These are phyloP conservation scores for Sesamia nonagrioides DNA, from an alignment of 1,140 invertebrate genomes.

Conservation along the genomic window DNA sequence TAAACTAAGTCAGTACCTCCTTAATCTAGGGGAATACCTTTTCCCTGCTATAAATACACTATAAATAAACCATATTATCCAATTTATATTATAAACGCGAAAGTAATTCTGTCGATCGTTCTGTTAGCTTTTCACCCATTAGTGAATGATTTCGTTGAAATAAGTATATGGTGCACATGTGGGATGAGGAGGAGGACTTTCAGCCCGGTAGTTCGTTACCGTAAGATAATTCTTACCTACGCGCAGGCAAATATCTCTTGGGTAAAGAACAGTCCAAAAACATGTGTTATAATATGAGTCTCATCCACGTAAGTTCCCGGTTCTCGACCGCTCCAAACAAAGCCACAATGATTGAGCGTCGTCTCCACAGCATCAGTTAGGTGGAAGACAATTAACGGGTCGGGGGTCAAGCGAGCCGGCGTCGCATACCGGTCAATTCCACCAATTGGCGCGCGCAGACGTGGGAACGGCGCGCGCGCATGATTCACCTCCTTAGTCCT, in stretches of 20 bases:
- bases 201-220: too few relatives aligned
- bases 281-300: background rate
- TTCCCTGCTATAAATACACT: background rate
- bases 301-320: background rate
- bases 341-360: slow-evolving; percentile 32
- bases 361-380: slow-evolving; percentile 60
- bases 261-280: background rate
- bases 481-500: slow-evolving; percentile 65
- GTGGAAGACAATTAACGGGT: slow-evolving; percentile 72
- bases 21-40: too few relatives aligned
- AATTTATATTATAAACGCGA: too few relatives aligned
- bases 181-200: too few relatives aligned
- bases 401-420: slow-evolving; percentile 69
- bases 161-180: too few relatives aligned
- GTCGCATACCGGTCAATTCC: slow-evolving; percentile 76
- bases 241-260: too few relatives aligned
- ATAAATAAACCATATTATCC: background rate
- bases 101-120: too few relatives aligned
- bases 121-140: too few relatives aligned
- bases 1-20: too few relatives aligned
- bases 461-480: slow-evolving; percentile 70
- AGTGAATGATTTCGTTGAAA: too few relatives aligned
- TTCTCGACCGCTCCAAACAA: slow-evolving; percentile 1
- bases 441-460: slow-evolving; percentile 71
- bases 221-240: too few relatives aligned